A percentile compares a stretch with the other conserved stretches of the same genome.
phyloP scores from a whole-genome alignment of 2,888 invertebrate genomes.

The Euzetes globulus region DNA sequence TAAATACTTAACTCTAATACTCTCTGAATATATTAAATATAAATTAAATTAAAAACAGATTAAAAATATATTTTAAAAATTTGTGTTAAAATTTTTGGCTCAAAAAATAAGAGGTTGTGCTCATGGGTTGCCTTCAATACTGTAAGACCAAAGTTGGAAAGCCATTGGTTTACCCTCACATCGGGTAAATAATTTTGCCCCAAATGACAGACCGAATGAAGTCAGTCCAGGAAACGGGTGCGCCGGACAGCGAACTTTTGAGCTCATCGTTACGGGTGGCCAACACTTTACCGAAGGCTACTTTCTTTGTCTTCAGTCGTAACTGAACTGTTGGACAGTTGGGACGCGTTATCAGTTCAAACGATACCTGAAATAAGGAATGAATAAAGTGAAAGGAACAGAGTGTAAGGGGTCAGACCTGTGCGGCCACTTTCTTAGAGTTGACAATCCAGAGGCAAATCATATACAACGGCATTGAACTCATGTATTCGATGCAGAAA shows the following conservation, averaged over 20 bases:
- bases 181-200: conserved; percentile 50
- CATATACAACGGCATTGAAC: conserved; percentile 32
- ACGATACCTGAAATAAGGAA: background rate
- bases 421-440: conserved; percentile 33
- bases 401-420: background rate
- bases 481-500: conserved; percentile 30
- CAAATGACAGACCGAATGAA: conserved; percentile 45
- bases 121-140: too few relatives aligned
- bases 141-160: too few relatives aligned
- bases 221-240: conserved; percentile 31
- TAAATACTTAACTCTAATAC: too few relatives aligned
- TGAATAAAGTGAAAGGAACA: background rate
- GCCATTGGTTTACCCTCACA: conserved; percentile 4
- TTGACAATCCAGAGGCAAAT: conserved; percentile 29
- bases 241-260: conserved; percentile 5
- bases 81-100: too few relatives aligned
- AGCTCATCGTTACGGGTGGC: conserved; percentile 18
- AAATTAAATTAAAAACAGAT: too few relatives aligned
- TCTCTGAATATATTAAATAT: too few relatives aligned
- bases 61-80: too few relatives aligned
- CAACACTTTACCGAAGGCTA: conserved; percentile 15
- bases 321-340: background rate
- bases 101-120: too few relatives aligned
- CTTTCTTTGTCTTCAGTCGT: conserved; percentile 1
- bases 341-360: conserved; percentile 8